Conservation (phyloP, 2,797 vertebrate genomes). For the Scolopax bukidnonensis region DNA sequence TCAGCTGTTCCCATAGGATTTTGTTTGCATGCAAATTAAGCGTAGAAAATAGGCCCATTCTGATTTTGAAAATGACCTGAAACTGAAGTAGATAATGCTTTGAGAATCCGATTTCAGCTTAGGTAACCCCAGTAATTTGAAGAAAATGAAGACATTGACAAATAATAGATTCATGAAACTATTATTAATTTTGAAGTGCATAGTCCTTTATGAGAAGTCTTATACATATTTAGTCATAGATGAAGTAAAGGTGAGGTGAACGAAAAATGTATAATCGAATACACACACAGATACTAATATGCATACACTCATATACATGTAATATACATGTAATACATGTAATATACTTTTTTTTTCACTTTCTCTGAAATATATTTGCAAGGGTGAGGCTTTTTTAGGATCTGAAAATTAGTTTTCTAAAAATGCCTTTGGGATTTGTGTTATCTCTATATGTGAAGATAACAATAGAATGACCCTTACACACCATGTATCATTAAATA, state of each 20-base stretch:
- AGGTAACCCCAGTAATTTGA: not conserved
- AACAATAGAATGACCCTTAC: not conserved
- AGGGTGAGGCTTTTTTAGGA: accelerated
- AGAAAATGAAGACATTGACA: not conserved
- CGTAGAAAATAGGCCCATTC: not conserved
- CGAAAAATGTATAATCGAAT: not conserved
- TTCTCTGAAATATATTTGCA: not conserved
- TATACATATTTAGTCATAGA: not conserved
- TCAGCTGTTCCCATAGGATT: not conserved
- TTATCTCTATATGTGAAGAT: not conserved
- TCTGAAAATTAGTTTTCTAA: not conserved
- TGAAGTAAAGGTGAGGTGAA: not conserved
- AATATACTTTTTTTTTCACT: not conserved
- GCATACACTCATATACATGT: no score
- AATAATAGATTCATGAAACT: not conserved
- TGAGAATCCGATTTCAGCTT: not conserved
- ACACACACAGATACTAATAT: not conserved
- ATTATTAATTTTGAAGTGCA: not conserved
- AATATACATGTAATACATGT: no score
- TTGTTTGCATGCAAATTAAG: not conserved
- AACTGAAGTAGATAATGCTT: not conserved
- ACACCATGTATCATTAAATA: not conserved
- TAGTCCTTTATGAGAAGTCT: not conserved
- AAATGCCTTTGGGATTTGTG: not conserved
- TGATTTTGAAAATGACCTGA: not conserved